A percentile compares a stretch with the other conserved stretches of the same genome.
Evolutionary conservation across 1,140 invertebrate species (phyloP).

Genomic region (Harpegnathos saltator): DNA sequence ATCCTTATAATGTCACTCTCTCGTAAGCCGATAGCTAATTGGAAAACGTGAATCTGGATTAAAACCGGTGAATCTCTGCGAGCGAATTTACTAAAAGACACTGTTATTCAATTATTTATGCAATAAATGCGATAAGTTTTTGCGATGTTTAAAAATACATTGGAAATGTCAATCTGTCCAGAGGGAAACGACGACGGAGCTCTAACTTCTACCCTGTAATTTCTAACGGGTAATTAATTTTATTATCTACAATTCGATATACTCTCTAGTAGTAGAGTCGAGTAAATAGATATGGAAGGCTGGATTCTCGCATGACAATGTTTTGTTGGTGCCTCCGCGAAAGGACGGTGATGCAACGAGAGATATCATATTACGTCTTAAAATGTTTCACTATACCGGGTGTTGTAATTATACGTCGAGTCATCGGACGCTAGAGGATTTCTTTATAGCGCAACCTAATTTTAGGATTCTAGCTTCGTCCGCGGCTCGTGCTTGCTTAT

Average conservation of each 20-base stretch:
- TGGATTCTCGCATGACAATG: not conserved
- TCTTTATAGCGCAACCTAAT: not conserved
- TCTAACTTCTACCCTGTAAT: constrained; percentile 1
- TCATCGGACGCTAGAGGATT: not conserved
- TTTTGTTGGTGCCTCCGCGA: constrained; percentile 1
- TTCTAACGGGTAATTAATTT: constrained; percentile 12
- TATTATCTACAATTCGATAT: constrained; percentile 18
- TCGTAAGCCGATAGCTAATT: constrained; percentile 35
- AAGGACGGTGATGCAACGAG: not conserved
- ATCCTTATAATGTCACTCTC: constrained; percentile 24
- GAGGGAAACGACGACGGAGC: not conserved
- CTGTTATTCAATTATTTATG: constrained; percentile 29
- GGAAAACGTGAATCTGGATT: not conserved
- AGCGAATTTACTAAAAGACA: constrained; percentile 16
- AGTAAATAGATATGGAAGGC: not conserved
- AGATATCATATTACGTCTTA: constrained; percentile 21
- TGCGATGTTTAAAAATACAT: not conserved
- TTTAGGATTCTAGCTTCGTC: not conserved
- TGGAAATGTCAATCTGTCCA: constrained; percentile 21
- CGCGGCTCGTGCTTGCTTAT: not conserved
- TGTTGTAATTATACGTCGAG: constrained; percentile 10
- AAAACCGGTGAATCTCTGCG: constrained; percentile 8
- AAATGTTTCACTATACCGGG: constrained; percentile 29
- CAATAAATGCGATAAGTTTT: constrained; percentile 19
- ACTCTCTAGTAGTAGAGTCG: no score